Base-by-base conservation (phyloP, 2,797 vertebrate species). In the Knipowitschia caucasica region DNA sequence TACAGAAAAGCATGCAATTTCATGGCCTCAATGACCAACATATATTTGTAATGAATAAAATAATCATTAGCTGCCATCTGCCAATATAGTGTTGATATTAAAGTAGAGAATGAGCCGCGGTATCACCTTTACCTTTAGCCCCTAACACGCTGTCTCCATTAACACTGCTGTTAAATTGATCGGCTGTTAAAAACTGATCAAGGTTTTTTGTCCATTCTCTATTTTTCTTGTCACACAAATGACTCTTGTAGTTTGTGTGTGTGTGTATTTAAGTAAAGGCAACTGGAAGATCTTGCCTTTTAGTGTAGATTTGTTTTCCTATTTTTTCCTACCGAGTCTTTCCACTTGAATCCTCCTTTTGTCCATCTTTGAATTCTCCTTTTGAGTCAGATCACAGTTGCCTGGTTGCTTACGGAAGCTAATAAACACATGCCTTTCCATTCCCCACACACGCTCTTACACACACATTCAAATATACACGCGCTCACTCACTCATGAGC, bases 111-210 rank as follows among this genome's bases (percentile, higher is more conserved):
- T 68, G 59, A 53, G 39, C 14, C 1, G 34, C 53, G 23, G 61
- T 59, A 72, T 76, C 63, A 77, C 27, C 67, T 64, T 70, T 8
- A 54, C 82, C 84, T 79, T 82, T 56, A 78, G 69, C 27, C 78
- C 80, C 68, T 67, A 75, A 86, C 82, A 64, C 63, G 23, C 79
- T 8, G 77, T 82, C 75, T 87, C 85, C 88, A 87, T 89, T 89
- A 87, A 82, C 79, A 69, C 76, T 82, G 73, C 78, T 89, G 88
- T 89, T 78, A 72, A 79, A 90, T 89, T 86, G 86, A 88, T 86
- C 76, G 80, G 74, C 73, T 82, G 74, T 79, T 87, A 83, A 71
- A 83, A 89, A 86, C 76, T 64, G 68, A 82, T 87, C 83, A 62
- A 89, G 86, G 30, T 49, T 39, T 52, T 64, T 59, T 68, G 76